phyloP scores from a whole-genome alignment of 53 echinoderm and acorn worm genomes.

The Luidia sarsii region DNA sequence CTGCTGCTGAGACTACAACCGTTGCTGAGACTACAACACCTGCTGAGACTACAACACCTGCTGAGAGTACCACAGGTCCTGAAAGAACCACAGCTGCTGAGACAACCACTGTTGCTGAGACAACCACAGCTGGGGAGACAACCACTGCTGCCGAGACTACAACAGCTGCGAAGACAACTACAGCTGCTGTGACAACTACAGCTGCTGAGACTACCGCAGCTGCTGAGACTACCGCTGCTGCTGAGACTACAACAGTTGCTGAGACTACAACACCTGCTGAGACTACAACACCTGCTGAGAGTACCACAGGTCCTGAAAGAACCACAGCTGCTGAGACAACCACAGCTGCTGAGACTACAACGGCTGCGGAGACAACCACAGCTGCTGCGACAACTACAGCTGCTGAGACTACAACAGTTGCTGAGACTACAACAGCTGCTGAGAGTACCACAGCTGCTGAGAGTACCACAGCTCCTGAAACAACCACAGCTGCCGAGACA shows the following conservation, averaged over 20 bases:
- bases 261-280: background rate
- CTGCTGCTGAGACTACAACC: no score
- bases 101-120: background rate
- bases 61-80: background rate
- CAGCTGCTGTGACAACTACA: no score
- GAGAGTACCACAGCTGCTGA: background rate
- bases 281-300: background rate
- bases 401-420: background rate
- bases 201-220: no score
- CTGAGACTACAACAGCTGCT: background rate
- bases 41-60: background rate
- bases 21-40: background rate
- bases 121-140: no score
- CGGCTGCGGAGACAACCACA: no score
- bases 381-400: background rate
- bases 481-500: background rate
- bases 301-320: background rate
- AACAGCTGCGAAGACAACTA: no score
- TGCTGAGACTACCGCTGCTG: no score
- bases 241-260: background rate
- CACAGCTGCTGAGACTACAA: no score
- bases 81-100: no score
- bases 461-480: no score
- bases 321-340: background rate
- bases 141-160: no score